Conservation (phyloP, 1,140 invertebrate genomes). For the Paramacrobiotus metropolitanus region DNA sequence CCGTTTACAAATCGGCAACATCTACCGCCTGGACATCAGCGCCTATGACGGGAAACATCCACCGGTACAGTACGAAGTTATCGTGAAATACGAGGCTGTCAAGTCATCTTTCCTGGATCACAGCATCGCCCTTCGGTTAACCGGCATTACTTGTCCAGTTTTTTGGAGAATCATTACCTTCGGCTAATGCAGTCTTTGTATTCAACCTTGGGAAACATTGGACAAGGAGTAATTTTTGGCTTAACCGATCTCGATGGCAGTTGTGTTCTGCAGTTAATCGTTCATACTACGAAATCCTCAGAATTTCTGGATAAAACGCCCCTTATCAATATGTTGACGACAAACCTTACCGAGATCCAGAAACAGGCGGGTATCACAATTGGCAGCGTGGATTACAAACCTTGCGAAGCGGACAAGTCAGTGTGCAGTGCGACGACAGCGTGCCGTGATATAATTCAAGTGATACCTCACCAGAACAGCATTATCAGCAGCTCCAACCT, state of each 20-base stretch:
- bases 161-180: constrained; percentile 46
- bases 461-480: not conserved
- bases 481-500: not conserved
- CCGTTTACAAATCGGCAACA: constrained; percentile 15
- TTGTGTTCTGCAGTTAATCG: constrained; percentile 42
- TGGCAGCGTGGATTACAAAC: not conserved
- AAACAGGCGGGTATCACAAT: not conserved
- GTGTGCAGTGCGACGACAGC: not conserved
- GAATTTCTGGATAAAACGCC: constrained; percentile 12
- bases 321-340: constrained; percentile 18
- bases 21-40: constrained; percentile 41
- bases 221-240: constrained; percentile 30
- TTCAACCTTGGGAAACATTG: constrained; percentile 28
- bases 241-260: constrained; percentile 22
- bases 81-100: constrained; percentile 51
- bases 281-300: constrained; percentile 32
- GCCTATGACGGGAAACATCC: constrained; percentile 68
- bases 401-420: not conserved
- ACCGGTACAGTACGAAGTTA: constrained; percentile 56
- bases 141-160: constrained; percentile 42
- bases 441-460: not conserved
- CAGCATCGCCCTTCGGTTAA: constrained; percentile 46
- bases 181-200: constrained; percentile 43
- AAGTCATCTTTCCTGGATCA: constrained; percentile 55
- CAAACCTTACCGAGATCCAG: not conserved